These are phyloP conservation scores for Leucophora obtusa DNA, from an alignment of 2,888 invertebrate species.

Conservation along the genomic window DNA sequence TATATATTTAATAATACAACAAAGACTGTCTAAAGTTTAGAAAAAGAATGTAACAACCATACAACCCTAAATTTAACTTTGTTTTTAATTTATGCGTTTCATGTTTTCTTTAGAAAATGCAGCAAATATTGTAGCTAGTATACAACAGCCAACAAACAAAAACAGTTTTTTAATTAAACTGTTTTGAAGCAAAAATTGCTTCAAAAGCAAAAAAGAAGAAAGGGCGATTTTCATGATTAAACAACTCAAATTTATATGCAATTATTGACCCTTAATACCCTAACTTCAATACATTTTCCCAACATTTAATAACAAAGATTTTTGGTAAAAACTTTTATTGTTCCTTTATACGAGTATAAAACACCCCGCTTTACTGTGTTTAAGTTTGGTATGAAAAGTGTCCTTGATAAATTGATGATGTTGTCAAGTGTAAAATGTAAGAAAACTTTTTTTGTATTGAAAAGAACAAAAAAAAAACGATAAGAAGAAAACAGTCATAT, in stretches of 20 bases:
- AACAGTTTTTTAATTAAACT: constrained; percentile 57
- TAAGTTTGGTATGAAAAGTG: constrained; percentile 12
- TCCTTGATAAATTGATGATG: constrained; percentile 51
- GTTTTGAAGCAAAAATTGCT: not conserved
- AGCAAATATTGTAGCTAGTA: constrained; percentile 28
- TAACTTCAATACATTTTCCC: not conserved
- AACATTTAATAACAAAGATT: constrained; percentile 25
- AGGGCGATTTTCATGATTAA: constrained; percentile 6
- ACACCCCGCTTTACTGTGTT: not conserved
- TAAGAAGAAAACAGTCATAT: constrained; percentile 20
- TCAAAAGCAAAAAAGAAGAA: not conserved
- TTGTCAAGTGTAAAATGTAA: constrained; percentile 35
- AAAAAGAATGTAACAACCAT: not conserved
- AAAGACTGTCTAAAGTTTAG: constrained; percentile 32
- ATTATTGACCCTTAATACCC: constrained; percentile 48
- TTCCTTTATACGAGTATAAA: not conserved
- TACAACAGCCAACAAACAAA: constrained; percentile 10
- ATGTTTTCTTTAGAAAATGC: constrained; percentile 35
- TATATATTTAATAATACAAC: constrained; percentile 26
- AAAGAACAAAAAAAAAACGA: constrained; percentile 10
- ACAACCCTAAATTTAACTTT: constrained; percentile 44
- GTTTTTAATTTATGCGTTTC: constrained; percentile 54
- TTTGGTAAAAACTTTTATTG: not conserved
- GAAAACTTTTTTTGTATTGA: constrained; percentile 2
- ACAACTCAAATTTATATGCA: constrained; percentile 46